Percentiles rank a stretch among this genome's conserved stretches.
Evolutionary conservation across 2,113 vertebrate species (phyloP).

Genomic region (Suncus etruscus): DNA sequence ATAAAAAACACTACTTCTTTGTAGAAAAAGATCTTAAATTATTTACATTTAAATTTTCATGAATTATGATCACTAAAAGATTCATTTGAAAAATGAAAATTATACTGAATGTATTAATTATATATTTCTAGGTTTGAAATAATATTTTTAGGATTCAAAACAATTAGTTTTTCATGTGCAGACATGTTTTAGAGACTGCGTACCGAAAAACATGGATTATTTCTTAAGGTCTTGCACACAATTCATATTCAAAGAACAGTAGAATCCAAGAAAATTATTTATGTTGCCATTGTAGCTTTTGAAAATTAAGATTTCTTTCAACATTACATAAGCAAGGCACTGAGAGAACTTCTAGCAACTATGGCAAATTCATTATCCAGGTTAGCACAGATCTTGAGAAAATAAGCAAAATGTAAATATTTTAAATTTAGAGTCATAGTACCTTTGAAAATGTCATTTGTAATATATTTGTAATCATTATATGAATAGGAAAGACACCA

Average conservation of each 20-base stretch:
- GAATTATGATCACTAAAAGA: neutral
- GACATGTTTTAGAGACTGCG: neutral
- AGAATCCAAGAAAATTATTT: slow-evolving; percentile 8
- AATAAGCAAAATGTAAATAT: slow-evolving; percentile 19
- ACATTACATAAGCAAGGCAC: neutral
- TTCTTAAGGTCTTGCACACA: neutral
- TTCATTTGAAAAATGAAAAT: neutral
- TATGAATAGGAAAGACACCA: neutral
- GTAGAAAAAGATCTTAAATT: neutral
- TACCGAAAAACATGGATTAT: slow-evolving; percentile 23
- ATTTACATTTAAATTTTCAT: neutral
- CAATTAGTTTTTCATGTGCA: neutral
- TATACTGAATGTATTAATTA: neutral
- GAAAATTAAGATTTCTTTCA: neutral
- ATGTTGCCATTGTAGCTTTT: neutral
- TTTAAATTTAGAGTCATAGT: neutral
- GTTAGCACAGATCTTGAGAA: neutral
- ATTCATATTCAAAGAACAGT: slow-evolving; percentile 29
- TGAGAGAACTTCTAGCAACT: neutral
- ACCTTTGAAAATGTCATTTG: slow-evolving; percentile 15
- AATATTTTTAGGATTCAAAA: neutral
- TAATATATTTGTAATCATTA: neutral
- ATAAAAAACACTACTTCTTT: neutral
- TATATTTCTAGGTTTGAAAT: slow-evolving; percentile 17
- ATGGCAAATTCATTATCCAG: neutral